These are phyloP conservation scores for Ormia ochracea DNA, from an alignment of 2,888 invertebrate species.

Conservation along the genomic window DNA sequence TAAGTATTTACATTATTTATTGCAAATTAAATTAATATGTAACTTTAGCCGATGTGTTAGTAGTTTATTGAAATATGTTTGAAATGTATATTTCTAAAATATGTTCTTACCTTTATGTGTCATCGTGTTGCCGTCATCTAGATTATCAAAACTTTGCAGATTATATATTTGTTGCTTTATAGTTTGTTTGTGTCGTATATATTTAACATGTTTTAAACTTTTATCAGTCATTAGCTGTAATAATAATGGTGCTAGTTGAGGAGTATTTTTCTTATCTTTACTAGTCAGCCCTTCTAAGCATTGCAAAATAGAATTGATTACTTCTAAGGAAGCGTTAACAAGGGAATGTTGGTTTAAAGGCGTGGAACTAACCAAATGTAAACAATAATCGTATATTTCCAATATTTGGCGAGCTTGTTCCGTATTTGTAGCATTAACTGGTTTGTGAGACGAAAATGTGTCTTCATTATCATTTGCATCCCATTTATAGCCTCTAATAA, in stretches of 20 bases:
- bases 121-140: constrained; percentile 63
- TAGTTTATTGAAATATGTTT: constrained; percentile 1
- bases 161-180: constrained; percentile 77
- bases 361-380: constrained; percentile 83
- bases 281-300: constrained; percentile 68
- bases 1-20: not conserved
- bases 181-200: constrained; percentile 76
- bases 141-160: constrained; percentile 72
- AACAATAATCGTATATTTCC: constrained; percentile 87
- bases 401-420: constrained; percentile 75
- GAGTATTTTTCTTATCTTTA: constrained; percentile 45
- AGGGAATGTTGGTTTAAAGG: constrained; percentile 89
- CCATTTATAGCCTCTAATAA: constrained; percentile 71
- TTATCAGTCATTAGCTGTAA: constrained; percentile 46
- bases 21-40: not conserved
- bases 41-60: constrained; percentile 40
- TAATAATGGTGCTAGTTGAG: constrained; percentile 40
- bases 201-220: constrained; percentile 74
- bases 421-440: constrained; percentile 19
- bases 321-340: constrained; percentile 90
- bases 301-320: constrained; percentile 75
- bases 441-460: constrained; percentile 49
- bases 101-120: constrained; percentile 40
- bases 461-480: constrained; percentile 67
- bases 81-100: not conserved